Evolutionary conservation across 2,113 vertebrate genomes (phyloP).

Genomic region (Passer montanus): DNA sequence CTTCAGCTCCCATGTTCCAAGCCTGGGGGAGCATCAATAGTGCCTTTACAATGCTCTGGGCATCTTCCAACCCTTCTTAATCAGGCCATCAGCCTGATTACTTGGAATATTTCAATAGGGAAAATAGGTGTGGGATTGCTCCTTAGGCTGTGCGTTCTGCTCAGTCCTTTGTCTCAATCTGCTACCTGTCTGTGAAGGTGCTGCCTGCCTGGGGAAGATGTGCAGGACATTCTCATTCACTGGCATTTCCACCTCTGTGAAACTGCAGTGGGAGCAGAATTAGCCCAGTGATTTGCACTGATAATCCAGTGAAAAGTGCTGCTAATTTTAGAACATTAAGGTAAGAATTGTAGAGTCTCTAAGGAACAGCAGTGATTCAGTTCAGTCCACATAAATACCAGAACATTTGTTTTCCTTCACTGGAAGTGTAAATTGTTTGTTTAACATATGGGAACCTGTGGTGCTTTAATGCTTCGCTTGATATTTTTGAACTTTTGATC

Average conservation of each 20-base stretch:
- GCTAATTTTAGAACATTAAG: constrained; percentile 23
- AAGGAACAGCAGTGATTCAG: background rate
- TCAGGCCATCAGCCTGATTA: background rate
- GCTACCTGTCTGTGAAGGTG: background rate
- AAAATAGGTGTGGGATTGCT: background rate
- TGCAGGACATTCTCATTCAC: background rate
- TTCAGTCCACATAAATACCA: constrained; percentile 26
- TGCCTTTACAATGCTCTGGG: background rate
- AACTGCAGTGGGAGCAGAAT: background rate
- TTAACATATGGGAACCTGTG: constrained; percentile 59
- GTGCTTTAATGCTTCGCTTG: constrained; percentile 47
- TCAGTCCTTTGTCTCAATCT: background rate
- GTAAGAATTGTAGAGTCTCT: constrained; percentile 1
- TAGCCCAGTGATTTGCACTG: background rate
- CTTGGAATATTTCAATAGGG: background rate
- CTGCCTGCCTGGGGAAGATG: background rate
- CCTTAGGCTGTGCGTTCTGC: background rate
- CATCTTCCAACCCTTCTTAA: background rate
- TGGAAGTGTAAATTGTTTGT: constrained; percentile 63
- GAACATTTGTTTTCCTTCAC: constrained; percentile 54
- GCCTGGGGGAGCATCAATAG: background rate
- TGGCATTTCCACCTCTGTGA: background rate
- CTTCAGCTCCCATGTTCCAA: background rate
- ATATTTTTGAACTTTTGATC: constrained; percentile 70
- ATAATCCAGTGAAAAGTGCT: constrained; percentile 53